These are phyloP conservation scores for Ammodytes dubius DNA, from an alignment of 2,113 vertebrate species.

Conservation along the genomic window DNA sequence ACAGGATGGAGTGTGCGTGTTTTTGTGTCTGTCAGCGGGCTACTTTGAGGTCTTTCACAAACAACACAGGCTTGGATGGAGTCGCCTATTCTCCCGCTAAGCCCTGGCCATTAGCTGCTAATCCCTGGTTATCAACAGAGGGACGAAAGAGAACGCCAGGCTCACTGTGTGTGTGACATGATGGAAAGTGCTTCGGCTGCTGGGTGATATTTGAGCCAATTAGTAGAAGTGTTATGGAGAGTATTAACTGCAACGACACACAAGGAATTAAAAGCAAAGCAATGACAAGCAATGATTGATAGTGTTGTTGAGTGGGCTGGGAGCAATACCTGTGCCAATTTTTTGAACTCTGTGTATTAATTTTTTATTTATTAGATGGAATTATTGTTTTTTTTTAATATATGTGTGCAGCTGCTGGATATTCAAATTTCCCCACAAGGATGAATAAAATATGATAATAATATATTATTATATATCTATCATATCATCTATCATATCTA, in stretches of 20 bases:
- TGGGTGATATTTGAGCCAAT: constrained; percentile 38
- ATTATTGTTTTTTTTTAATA: too few species aligned
- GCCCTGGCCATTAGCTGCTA: constrained; percentile 70
- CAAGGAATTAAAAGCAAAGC: neutral
- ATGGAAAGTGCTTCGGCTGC: constrained; percentile 56
- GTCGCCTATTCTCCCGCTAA: constrained; percentile 66
- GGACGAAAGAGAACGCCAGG: constrained; percentile 13
- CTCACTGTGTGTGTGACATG: constrained; percentile 39
- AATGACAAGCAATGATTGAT: too few species aligned
- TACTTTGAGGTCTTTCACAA: constrained; percentile 66
- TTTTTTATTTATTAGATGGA: too few species aligned
- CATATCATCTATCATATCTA: too few species aligned
- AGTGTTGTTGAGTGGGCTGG: too few species aligned
- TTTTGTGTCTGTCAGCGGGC: constrained; percentile 62
- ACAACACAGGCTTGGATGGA: constrained; percentile 36
- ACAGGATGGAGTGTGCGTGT: constrained; percentile 32
- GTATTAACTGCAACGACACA: neutral
- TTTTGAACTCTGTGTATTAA: too few species aligned
- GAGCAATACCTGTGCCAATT: too few species aligned
- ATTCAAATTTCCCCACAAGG: too few species aligned
- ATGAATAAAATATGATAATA: too few species aligned
- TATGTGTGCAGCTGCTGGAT: too few species aligned
- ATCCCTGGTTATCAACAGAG: constrained; percentile 73
- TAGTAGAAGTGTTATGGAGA: constrained; percentile 31
- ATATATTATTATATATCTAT: too few species aligned